Evolutionary conservation across 2,888 invertebrate genomes (phyloP).

Genomic region (Idaea biselata): DNA sequence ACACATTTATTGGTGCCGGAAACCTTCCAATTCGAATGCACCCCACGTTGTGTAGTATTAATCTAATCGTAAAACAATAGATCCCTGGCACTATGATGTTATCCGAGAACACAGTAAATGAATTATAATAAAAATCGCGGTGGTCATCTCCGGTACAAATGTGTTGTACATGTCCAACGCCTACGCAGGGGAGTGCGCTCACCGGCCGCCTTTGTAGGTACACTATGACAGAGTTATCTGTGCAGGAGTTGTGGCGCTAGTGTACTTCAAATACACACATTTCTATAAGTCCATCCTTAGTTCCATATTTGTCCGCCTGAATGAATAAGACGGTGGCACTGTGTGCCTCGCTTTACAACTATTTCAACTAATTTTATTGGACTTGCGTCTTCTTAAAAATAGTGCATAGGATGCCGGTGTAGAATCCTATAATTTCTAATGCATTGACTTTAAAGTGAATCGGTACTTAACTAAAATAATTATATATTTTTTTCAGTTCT

Average conservation of each 20-base stretch:
- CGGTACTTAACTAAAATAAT: no score
- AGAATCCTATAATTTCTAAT: conserved; percentile 14
- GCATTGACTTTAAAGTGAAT: not conserved
- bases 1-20: not conserved
- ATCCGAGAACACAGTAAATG: conserved; percentile 68
- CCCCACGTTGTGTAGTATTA: not conserved
- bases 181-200: conserved; percentile 55
- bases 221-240: no score
- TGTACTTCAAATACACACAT: no score
- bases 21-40: not conserved
- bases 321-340: no score
- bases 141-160: conserved; percentile 69
- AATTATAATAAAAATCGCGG: conserved; percentile 73
- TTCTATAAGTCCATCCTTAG: conserved; percentile 17
- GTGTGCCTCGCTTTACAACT: not conserved
- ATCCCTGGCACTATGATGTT: conserved; percentile 30
- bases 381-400: conserved; percentile 8
- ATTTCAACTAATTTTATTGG: conserved; percentile 34
- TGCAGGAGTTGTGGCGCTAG: no score
- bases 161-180: conserved; percentile 62
- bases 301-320: conserved; percentile 26
- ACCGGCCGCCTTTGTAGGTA: conserved; percentile 21
- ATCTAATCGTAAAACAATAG: conserved; percentile 30
- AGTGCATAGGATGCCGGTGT: conserved; percentile 16
- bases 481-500: no score